Conservation (phyloP, 1,140 invertebrate genomes). For the Drosophila cardini region DNA sequence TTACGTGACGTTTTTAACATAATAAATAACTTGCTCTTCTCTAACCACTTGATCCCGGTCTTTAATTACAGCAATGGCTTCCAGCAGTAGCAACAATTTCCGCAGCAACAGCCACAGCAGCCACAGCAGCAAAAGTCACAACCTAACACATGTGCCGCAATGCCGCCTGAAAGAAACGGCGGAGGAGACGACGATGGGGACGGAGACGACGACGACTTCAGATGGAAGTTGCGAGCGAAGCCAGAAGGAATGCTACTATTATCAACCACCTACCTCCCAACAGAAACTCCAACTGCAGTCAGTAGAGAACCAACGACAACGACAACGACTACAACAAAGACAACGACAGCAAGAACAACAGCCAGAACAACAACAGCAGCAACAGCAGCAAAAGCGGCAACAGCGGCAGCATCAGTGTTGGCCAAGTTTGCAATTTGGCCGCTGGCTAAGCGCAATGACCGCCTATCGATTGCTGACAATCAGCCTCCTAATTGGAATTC, state of each 20-base stretch:
- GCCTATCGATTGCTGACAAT: slow-evolving; percentile 82
- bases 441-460: slow-evolving; percentile 76
- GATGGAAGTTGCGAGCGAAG: slow-evolving; percentile 47
- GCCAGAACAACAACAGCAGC: slow-evolving; percentile 6
- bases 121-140: slow-evolving; percentile 62
- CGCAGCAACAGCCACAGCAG: slow-evolving; percentile 58
- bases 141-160: slow-evolving; percentile 61
- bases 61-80: slow-evolving; percentile 77
- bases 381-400: slow-evolving; percentile 32
- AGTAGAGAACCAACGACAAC: background rate
- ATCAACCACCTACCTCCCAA: slow-evolving; percentile 68
- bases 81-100: slow-evolving; percentile 65
- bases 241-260: slow-evolving; percentile 73
- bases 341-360: background rate
- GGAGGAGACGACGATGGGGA: no score
- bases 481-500: slow-evolving; percentile 80
- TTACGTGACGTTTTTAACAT: slow-evolving; percentile 7
- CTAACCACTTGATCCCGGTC: slow-evolving; percentile 4
- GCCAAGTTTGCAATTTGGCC: slow-evolving; percentile 49
- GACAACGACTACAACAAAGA: background rate
- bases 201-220: slow-evolving; percentile 9
- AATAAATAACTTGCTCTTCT: background rate
- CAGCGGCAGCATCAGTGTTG: slow-evolving; percentile 39
- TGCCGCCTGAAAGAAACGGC: slow-evolving; percentile 55
- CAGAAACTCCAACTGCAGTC: slow-evolving; percentile 4